Evolutionary conservation across 2,797 vertebrate species (phyloP).

Genomic region (Echeneis naucrates): DNA sequence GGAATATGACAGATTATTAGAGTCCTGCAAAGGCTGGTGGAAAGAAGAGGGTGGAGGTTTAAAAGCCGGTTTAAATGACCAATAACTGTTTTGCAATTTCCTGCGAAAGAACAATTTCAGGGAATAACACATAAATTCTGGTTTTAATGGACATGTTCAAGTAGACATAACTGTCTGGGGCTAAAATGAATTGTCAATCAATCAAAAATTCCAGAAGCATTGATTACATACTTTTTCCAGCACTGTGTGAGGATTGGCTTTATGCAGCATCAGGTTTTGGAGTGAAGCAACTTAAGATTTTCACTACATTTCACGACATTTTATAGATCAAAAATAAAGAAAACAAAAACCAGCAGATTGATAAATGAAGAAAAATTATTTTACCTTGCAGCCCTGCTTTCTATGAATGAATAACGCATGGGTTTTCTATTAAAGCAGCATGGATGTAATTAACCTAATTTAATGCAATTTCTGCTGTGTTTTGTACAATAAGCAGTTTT

Average conservation of each 20-base stretch:
- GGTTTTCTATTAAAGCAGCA: constrained; percentile 11
- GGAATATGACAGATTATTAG: constrained; percentile 7
- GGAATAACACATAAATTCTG: neutral
- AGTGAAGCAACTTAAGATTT: neutral
- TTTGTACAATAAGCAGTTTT: constrained; percentile 31
- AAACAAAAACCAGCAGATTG: neutral
- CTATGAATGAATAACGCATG: neutral
- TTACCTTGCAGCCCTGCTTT: neutral
- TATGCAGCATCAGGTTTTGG: too few relatives aligned
- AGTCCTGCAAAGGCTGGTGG: neutral
- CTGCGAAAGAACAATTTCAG: neutral
- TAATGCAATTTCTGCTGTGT: constrained; percentile 26
- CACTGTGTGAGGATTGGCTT: too few relatives aligned
- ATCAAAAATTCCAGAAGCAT: neutral
- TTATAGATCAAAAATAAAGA: neutral
- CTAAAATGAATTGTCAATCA: neutral
- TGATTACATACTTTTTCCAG: too few relatives aligned
- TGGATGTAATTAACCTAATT: constrained; percentile 53
- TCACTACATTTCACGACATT: too few relatives aligned
- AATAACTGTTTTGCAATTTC: neutral
- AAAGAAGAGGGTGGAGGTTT: neutral
- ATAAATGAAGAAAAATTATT: neutral
- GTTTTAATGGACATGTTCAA: neutral
- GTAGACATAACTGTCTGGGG: neutral
- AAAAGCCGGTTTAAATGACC: neutral